Evolutionary conservation across 2,888 invertebrate species (phyloP), one percentile per base, ranked within the genome.

Genomic region (Apamea monoglypha): DNA sequence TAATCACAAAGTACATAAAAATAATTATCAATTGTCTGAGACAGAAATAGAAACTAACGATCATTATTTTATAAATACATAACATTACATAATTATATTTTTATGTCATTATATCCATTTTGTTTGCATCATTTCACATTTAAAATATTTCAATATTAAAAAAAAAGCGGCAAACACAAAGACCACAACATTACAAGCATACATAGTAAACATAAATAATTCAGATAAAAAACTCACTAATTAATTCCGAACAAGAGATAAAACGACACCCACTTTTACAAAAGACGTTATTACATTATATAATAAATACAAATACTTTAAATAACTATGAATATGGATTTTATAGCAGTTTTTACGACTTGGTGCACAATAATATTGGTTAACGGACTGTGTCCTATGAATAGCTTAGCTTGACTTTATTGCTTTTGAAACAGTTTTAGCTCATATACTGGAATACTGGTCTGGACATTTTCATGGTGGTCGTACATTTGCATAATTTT

Each of bases 321-420:
- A 83, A 87, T 85, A 78, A 71, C 74, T 81, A 82, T 88, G 84
- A 79, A 87, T 83, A 80, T 83, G 74, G 80, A 76, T 76, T 85
- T 88, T 79, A 87, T 76, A 80, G 77, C 70, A 77, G 36, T 78
- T 81, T 88, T 87, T 87, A 85, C 76, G 85, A 87, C 72, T 66
- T 66, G 56, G 44, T 72, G 76, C 74, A 84, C 83, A 75, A 83
- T 83, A 56, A 72, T 80, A 64, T 87, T 76, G 74, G 87, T 74
- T 75, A 79, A 86, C 79, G 63, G 44, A 70, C 36, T 53, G 78
- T 75, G 61, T 73, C 40, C 53, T 76, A 68, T 80, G 86, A 86
- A 86, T 82, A 74, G 80, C 56, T 59, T 63, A 64, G 78, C 76
- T 66, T 76, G 70, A 68, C n/a, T 88, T 88, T 86, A 87, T 86